Base-by-base conservation (phyloP, 1,140 invertebrate species). In the Pristionchus pacificus region DNA sequence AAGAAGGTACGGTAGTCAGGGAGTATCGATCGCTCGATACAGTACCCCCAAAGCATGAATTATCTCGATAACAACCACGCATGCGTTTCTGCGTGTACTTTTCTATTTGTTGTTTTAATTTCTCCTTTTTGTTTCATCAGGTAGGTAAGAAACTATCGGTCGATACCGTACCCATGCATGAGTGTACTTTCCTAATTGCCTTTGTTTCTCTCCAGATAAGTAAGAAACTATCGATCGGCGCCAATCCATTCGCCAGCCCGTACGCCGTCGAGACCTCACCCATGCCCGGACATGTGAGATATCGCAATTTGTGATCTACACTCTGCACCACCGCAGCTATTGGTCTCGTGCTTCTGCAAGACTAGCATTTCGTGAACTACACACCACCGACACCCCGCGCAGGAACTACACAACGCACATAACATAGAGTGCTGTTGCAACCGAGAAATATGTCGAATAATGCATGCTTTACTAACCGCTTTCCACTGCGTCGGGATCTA, bases 201-300 rank as follows among this genome's bases (percentile, higher is more conserved):
- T 24, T 13, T 1, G 1, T 55, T 24, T 1, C 60, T 69, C n/a
- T 61, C 31, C 60, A 64, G 13, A 38, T 24, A 10, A 66, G 65
- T 49, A n/a, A 29, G 30, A 66, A 66, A 27, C 33, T 49, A 49
- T 66, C 65, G 31, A 68, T 77, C 6, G 72, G 67, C 29, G 63
- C 65, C 6, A 80, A 80, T 65, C 80, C 80, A 24, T 78, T 82
- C 64, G 60, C 31, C 25, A 80, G 60, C 29, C 80, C 74, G 19
- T 82, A 70, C 38, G 65, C 24, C 14, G 65, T 31, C n/a, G 13
- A 24, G 13, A 60, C 6, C 29, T 55, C 30, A 13, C 31, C 33
- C 65, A 29, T n/a, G n/a, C 30, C 14, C 15, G 30, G 13, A 14
- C 3, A 38, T n/a, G 13, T 49, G 49, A 30, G 30, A 65, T 31